Evolutionary conservation across 2,888 invertebrate species (phyloP).

Genomic region (Cryptus viduatorius): DNA sequence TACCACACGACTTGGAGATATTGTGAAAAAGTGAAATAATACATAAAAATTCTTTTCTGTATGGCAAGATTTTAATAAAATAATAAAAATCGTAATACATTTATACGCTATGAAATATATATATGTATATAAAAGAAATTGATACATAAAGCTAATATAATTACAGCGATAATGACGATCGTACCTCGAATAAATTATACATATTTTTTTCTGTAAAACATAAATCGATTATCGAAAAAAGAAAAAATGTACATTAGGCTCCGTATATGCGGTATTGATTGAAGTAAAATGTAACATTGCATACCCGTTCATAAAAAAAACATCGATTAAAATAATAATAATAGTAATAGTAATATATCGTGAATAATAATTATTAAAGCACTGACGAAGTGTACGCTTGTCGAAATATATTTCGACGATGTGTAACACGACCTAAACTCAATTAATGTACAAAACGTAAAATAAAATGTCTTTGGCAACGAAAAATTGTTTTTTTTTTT

Average conservation of each 20-base stretch:
- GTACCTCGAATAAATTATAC: conserved; percentile 72
- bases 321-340: conserved; percentile 45
- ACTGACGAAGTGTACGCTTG: conserved; percentile 61
- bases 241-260: conserved; percentile 73
- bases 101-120: conserved; percentile 72
- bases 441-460: conserved; percentile 71
- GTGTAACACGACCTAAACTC: conserved; percentile 68
- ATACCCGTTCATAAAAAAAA: conserved; percentile 56
- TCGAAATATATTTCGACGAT: conserved; percentile 46
- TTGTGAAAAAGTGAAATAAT: conserved; percentile 35
- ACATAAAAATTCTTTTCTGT: conserved; percentile 44
- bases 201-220: conserved; percentile 56
- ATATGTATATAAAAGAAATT: conserved; percentile 72
- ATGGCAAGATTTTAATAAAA: conserved; percentile 80
- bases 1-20: conserved; percentile 23
- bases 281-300: conserved; percentile 49
- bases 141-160: conserved; percentile 73
- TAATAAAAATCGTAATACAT: conserved; percentile 75
- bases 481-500: conserved; percentile 65
- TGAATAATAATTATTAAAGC: conserved; percentile 70
- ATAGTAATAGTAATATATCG: conserved; percentile 52
- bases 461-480: conserved; percentile 78
- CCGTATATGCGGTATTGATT: conserved; percentile 32
- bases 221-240: conserved; percentile 62
- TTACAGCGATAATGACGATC: conserved; percentile 70